These are phyloP conservation scores for Amphimedon queenslandica DNA, from an alignment of 37 sponge, comb jelly and placozoan species.

Conservation along the genomic window DNA sequence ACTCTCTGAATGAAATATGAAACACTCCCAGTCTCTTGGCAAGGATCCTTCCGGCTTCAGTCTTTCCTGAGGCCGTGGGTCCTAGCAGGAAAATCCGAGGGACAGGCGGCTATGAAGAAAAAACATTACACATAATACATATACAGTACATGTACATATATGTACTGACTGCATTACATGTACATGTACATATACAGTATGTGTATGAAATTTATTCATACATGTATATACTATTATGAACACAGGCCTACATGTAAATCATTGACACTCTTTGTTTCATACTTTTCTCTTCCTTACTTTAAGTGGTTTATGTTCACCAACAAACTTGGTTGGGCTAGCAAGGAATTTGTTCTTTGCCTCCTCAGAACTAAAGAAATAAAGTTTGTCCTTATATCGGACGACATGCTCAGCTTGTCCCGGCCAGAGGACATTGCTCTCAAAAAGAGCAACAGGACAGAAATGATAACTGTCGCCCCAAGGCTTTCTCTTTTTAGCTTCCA, in stretches of 20 bases:
- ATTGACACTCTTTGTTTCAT: neutral
- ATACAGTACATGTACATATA: neutral
- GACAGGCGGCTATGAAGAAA: slow-evolving; percentile 70
- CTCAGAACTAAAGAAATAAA: slow-evolving; percentile 81
- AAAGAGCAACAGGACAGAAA: slow-evolving; percentile 93
- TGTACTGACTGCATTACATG: neutral
- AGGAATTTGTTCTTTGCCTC: slow-evolving; percentile 83
- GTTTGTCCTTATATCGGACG: slow-evolving; percentile 68
- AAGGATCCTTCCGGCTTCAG: slow-evolving; percentile 53
- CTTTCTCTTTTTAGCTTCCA: slow-evolving; percentile 24
- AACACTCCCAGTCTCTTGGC: slow-evolving; percentile 78
- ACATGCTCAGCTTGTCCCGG: slow-evolving; percentile 55
- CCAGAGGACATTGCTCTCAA: slow-evolving; percentile 71
- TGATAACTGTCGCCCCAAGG: slow-evolving; percentile 87
- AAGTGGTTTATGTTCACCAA: slow-evolving; percentile 31
- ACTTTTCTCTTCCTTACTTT: slow-evolving; percentile 45
- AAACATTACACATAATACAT: neutral
- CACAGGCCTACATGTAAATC: neutral
- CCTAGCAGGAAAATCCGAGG: slow-evolving; percentile 82
- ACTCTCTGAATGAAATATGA: slow-evolving; percentile 84
- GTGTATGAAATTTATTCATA: neutral
- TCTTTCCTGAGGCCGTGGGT: slow-evolving; percentile 78
- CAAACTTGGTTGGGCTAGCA: slow-evolving; percentile 46
- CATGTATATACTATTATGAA: neutral
- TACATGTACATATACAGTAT: neutral